These are phyloP conservation scores for Clunio marinus DNA, from an alignment of 2,888 invertebrate species.

Conservation along the genomic window DNA sequence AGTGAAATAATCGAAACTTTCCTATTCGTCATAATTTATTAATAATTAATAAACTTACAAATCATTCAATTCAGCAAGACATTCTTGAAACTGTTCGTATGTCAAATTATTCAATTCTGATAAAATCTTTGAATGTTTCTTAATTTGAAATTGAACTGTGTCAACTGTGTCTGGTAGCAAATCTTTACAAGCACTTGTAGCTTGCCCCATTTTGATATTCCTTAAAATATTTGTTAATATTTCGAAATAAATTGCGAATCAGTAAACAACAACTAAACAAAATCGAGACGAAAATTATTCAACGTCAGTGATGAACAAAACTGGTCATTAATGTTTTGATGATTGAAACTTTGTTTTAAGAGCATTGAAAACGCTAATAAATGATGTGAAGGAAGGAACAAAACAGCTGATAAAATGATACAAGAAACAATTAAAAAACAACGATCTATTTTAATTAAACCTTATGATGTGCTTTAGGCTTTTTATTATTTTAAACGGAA, in stretches of 20 bases:
- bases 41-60: slow-evolving; percentile 54
- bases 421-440: not conserved
- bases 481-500: not conserved
- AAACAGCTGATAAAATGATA: too few species aligned
- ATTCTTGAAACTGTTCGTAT: slow-evolving; percentile 59
- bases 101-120: slow-evolving; percentile 51
- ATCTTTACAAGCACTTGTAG: slow-evolving; percentile 43
- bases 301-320: not conserved
- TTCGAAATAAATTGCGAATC: not conserved
- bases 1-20: slow-evolving; percentile 42
- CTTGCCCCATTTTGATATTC: slow-evolving; percentile 44
- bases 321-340: too few species aligned
- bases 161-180: slow-evolving; percentile 45
- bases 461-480: not conserved
- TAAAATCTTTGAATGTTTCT: slow-evolving; percentile 49
- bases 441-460: not conserved
- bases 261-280: not conserved
- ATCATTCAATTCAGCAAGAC: slow-evolving; percentile 58
- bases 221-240: not conserved
- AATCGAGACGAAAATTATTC: not conserved
- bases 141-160: slow-evolving; percentile 44
- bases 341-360: too few species aligned
- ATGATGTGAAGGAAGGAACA: too few species aligned
- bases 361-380: too few species aligned
- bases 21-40: too few species aligned